Evolutionary conservation across 2,113 vertebrate species (phyloP).

Genomic region (Grantiella picta): DNA sequence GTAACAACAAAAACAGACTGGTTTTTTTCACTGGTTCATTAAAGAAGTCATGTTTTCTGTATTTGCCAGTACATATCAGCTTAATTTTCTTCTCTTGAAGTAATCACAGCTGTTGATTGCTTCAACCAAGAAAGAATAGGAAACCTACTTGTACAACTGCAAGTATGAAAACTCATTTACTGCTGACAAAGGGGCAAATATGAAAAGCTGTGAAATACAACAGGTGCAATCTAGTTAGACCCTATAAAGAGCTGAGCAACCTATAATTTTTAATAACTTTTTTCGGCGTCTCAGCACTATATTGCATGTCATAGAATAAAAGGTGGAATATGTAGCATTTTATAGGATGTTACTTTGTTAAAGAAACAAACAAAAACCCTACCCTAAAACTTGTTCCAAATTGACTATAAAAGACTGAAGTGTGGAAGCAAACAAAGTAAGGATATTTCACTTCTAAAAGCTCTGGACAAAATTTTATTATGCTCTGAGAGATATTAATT

Average conservation of each 20-base stretch:
- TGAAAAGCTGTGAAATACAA: not conserved
- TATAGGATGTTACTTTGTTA: not conserved
- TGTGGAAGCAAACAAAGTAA: not conserved
- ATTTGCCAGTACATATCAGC: not conserved
- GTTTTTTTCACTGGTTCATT: not conserved
- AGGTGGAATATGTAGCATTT: not conserved
- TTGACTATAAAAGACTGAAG: not conserved
- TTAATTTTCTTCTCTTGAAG: constrained; percentile 27
- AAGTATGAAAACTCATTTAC: constrained; percentile 35
- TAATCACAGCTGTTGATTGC: constrained; percentile 40
- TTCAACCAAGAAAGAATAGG: constrained; percentile 26
- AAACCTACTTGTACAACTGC: not conserved
- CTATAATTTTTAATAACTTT: not conserved
- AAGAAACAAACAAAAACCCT: not conserved
- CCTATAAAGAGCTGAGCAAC: not conserved
- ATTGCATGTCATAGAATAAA: not conserved
- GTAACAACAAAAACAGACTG: not conserved
- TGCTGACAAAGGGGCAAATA: constrained; percentile 8
- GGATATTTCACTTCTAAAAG: not conserved
- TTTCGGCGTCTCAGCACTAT: not conserved
- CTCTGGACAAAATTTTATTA: not conserved
- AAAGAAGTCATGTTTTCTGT: not conserved
- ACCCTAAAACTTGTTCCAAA: not conserved
- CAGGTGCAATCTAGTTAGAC: not conserved
- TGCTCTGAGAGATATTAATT: not conserved